Base-by-base conservation (phyloP, 1,140 invertebrate species). In the Oedothorax gibbosus region DNA sequence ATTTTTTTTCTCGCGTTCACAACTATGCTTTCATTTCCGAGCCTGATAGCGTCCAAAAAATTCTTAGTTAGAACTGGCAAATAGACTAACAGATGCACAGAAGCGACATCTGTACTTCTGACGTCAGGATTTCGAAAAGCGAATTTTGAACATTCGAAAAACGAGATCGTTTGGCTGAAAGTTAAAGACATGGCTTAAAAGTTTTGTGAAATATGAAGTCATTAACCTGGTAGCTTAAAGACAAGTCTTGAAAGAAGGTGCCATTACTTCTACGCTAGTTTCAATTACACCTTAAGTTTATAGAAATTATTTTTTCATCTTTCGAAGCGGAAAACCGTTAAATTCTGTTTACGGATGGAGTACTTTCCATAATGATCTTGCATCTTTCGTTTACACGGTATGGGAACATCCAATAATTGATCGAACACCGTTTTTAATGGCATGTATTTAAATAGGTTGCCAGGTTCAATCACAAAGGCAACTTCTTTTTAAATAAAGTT, bases 101-200 rank as follows among this genome's bases (percentile, higher is more conserved):
- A 65, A 54, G 77, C 18, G 53, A 71, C 49, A 81, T 71, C 54
- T 81, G 62, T 54, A 71, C 50, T 81, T 60, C 66, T 10, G 50
- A 50, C 51, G 65, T 56, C 72, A 57, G 51, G 65, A 20, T 20
- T 75, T 57, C 54, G 21, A 54, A 50, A 79, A 35, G 35, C 51
- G 76, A 18, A 18, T 68, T 66, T 21, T 54, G 64, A 14, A 66
- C 11, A 50, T 78, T 79, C 57, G 60, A 35, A 81, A 81, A 81
- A 81, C 78, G 65, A 71, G 78, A 81, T 81, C 66, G 66, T 81
- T 71, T 81, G 53, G 60, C 53, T 71, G 69, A 71, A 81, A 81
- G 66, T 81, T 81, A 60, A 79, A 71, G 65, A 49, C 35, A 60
- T 35, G 51, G 12, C 66, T 71, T 81, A 60, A 81, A 81, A 81